These are phyloP conservation scores for Natrix natrix DNA, from an alignment of 2,797 vertebrate species.

Conservation along the genomic window DNA sequence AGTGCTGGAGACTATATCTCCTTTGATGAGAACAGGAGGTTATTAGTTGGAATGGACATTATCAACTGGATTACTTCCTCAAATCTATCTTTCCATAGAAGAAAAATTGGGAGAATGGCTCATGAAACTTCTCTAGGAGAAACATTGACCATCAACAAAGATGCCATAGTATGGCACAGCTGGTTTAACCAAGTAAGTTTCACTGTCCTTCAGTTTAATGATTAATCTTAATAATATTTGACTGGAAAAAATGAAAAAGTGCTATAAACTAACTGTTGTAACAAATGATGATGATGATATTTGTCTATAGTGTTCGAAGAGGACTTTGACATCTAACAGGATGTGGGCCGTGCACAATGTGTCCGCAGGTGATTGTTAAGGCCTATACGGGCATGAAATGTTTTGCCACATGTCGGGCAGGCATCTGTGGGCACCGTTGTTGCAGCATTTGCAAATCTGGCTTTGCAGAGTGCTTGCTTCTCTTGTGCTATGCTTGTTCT, in stretches of 20 bases:
- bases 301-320: no score
- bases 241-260: not conserved
- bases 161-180: not conserved
- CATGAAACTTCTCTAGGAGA: not conserved
- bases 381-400: no score
- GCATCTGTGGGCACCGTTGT: no score
- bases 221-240: not conserved
- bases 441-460: no score
- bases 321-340: no score
- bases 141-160: not conserved
- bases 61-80: slow-evolving; percentile 11
- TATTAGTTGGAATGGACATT: slow-evolving; percentile 1
- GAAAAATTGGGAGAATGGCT: not conserved
- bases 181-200: not conserved
- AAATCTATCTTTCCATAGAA: slow-evolving; percentile 2
- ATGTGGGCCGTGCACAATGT: no score
- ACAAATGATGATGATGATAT: no score
- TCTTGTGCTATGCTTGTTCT: no score
- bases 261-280: not conserved
- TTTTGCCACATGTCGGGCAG: no score
- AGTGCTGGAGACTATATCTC: slow-evolving; percentile 1
- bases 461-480: no score
- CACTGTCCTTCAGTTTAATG: not conserved
- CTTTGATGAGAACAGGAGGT: not conserved
- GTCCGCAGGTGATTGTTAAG: no score